Evolutionary conservation across 2,888 invertebrate genomes (phyloP).

Genomic region (Andrena bicolor): DNA sequence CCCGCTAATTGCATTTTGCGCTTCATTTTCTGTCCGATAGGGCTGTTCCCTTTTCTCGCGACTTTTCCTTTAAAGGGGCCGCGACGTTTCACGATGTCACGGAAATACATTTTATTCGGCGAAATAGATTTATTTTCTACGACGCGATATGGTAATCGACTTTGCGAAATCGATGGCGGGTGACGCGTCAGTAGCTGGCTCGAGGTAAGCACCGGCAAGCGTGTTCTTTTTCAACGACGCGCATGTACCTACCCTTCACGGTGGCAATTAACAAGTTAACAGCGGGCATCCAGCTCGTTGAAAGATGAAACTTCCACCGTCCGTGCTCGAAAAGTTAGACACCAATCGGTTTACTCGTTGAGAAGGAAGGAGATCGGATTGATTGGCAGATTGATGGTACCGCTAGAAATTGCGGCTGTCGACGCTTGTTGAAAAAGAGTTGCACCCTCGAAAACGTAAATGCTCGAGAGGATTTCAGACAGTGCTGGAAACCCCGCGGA

Average conservation of each 20-base stretch:
- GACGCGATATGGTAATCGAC: not conserved
- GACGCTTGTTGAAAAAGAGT: constrained; percentile 22
- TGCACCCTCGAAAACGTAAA: constrained; percentile 24
- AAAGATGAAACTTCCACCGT: constrained; percentile 44
- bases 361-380: constrained; percentile 45
- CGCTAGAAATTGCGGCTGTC: constrained; percentile 38
- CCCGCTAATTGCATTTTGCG: constrained; percentile 51
- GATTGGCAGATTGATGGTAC: constrained; percentile 37
- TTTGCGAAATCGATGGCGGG: not conserved
- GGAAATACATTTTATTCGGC: not conserved
- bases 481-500: not conserved
- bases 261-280: constrained; percentile 53
- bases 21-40: constrained; percentile 40
- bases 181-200: not conserved
- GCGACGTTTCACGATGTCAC: constrained; percentile 6
- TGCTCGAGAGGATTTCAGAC: not conserved
- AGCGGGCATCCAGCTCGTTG: constrained; percentile 36
- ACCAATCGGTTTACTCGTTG: constrained; percentile 36
- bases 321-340: constrained; percentile 33
- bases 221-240: not conserved
- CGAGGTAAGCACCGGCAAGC: not conserved
- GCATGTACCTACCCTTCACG: not conserved
- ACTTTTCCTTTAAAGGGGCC: too few relatives aligned
- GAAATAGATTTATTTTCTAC: not conserved
- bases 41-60: constrained; percentile 7